Conservation (phyloP, 2,797 vertebrate genomes). For the Myripristis jacobus region DNA sequence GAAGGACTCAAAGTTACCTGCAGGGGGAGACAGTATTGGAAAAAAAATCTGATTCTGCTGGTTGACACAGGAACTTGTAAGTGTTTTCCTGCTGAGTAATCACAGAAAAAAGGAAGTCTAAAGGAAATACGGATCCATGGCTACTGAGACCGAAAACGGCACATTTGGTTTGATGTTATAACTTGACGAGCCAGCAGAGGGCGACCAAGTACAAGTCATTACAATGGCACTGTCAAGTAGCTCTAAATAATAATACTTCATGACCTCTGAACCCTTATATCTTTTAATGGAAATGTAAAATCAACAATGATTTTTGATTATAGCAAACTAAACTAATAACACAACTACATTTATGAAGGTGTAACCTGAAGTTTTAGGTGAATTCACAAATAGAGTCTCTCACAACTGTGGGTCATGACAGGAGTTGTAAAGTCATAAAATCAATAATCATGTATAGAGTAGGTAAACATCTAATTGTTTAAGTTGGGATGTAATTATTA, state of each 20-base stretch:
- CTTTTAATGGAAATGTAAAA: background rate
- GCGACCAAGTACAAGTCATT: conserved; percentile 27
- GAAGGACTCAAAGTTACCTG: conserved; percentile 95
- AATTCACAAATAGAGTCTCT: too few relatives aligned
- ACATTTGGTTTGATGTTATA: background rate
- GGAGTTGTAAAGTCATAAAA: background rate
- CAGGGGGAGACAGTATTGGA: background rate
- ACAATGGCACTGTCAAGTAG: background rate
- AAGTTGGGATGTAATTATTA: too few relatives aligned
- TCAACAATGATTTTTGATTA: too few relatives aligned
- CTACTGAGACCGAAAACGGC: background rate
- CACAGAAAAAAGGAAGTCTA: too few relatives aligned
- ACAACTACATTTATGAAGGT: too few relatives aligned
- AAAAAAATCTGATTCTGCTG: background rate
- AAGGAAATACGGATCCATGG: too few relatives aligned
- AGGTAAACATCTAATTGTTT: background rate
- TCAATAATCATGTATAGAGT: too few relatives aligned
- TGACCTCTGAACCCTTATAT: background rate
- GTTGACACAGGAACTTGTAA: background rate
- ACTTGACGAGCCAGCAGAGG: conserved; percentile 67
- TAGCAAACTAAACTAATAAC: too few relatives aligned
- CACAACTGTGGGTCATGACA: too few relatives aligned
- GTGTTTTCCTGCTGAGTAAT: background rate
- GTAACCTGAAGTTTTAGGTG: too few relatives aligned
- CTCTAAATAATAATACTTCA: background rate